Evolutionary conservation across 1,140 invertebrate genomes (phyloP), one percentile per base, ranked within the genome.

Genomic region (Propsilocerus akamusi): DNA sequence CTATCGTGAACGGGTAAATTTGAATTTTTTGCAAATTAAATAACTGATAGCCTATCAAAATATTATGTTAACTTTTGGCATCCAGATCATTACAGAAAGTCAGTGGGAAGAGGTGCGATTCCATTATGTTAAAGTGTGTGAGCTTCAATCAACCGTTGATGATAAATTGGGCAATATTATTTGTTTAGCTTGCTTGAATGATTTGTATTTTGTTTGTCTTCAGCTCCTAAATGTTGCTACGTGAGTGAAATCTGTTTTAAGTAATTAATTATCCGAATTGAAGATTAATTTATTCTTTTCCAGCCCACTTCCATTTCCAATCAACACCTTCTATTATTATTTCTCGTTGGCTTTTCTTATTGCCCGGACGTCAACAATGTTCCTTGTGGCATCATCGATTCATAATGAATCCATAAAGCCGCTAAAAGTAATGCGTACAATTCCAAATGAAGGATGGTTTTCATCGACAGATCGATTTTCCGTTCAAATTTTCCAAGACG

Each of bases 151-250:
- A 54, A 62, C 57, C 5, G 62, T 78, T 26, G 76, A 80, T 51
- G 62, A 66, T 3, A 61, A 68, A 26, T 62, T 80, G 25, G 75
- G 75, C 5, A 67, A 68, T 41, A 71, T 83, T 0, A 70, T 81
- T 25, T 61, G 83, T 2, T 58, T 81, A n/a, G 81, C 80, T 0
- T 82, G 78, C 52, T 68, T 70, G 0, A 78, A 76, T 52, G 83
- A 83, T 60, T 62, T 83, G 2, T 83, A 82, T 55, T 83, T 81
- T 53, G 75, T 83, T 25, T 80, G 80, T 54, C 62, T 80, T 1
- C 80, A 84, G 57, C 65, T 86, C 8, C 72, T 83, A 0, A 77
- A 83, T 56, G 79, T 76, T 46, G 66, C 84, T 17, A 74, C 78
- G 82, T 84, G 71, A 69, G 58, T 57, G 59, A 24, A 63, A 61